phyloP scores from a whole-genome alignment of 2,113 vertebrate genomes.

The Rhipidura dahli region DNA sequence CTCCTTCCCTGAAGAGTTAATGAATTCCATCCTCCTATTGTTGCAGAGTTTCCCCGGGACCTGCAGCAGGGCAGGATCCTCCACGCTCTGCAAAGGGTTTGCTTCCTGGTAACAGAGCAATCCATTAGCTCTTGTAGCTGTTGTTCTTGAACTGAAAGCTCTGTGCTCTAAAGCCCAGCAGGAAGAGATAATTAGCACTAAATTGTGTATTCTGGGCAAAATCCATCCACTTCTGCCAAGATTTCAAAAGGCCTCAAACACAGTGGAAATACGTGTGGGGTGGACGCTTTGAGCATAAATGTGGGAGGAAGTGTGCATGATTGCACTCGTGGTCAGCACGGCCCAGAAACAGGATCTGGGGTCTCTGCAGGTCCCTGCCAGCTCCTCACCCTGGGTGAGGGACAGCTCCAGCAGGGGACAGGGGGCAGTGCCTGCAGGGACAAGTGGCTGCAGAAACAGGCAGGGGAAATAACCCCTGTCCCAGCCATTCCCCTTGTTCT shows the following conservation, averaged over 20 bases:
- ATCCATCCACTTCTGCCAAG: slow-evolving; percentile 49
- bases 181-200: slow-evolving; percentile 58
- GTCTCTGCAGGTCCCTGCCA: background rate
- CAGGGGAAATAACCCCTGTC: background rate
- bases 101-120: slow-evolving; percentile 49
- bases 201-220: slow-evolving; percentile 62
- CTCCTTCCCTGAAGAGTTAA: slow-evolving; percentile 1
- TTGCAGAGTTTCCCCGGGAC: background rate
- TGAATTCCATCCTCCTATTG: slow-evolving; percentile 35
- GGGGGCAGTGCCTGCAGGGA: background rate
- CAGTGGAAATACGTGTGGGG: slow-evolving; percentile 7
- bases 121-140: slow-evolving; percentile 44
- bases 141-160: slow-evolving; percentile 43
- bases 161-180: slow-evolving; percentile 51
- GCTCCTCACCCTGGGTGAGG: background rate
- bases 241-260: slow-evolving; percentile 1
- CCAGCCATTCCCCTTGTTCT: background rate
- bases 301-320: slow-evolving; percentile 49
- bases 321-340: background rate
- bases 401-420: background rate
- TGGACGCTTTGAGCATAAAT: slow-evolving; percentile 15
- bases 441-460: rapidly evolving
- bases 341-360: slow-evolving; percentile 34
- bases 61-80: background rate
- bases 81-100: background rate